These are phyloP conservation scores for Sicus ferrugineus DNA, from an alignment of 2,888 invertebrate species.

Conservation along the genomic window DNA sequence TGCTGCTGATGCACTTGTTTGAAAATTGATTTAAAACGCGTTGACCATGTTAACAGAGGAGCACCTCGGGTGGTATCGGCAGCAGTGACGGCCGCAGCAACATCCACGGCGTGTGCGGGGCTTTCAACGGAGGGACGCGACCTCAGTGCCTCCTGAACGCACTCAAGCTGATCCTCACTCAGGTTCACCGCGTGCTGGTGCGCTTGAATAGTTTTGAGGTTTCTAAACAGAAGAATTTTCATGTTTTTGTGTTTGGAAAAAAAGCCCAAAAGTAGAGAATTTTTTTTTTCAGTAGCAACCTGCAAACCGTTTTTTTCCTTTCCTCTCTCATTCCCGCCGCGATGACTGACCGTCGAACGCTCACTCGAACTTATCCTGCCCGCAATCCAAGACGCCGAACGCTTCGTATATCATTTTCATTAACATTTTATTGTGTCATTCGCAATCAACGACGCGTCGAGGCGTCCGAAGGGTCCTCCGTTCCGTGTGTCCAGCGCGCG, in stretches of 20 bases:
- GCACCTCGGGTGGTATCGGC: constrained; percentile 52
- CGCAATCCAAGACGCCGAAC: not conserved
- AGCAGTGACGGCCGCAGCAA: too few relatives aligned
- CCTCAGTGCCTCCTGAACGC: not conserved
- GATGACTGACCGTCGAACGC: not conserved
- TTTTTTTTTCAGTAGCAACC: too few relatives aligned
- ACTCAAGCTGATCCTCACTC: too few relatives aligned
- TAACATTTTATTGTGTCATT: constrained; percentile 34
- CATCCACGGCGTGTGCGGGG: too few relatives aligned
- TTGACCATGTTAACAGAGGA: constrained; percentile 42
- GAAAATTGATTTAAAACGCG: constrained; percentile 53
- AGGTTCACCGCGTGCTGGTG: not conserved
- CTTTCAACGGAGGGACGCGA: too few relatives aligned
- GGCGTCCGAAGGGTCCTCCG: not conserved
- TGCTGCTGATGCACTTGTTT: constrained; percentile 55
- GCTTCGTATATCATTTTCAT: constrained; percentile 32
- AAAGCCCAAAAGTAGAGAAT: too few relatives aligned
- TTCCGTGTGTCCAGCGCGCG: not conserved
- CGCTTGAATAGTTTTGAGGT: not conserved
- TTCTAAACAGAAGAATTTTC: too few relatives aligned
- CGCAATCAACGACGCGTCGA: constrained; percentile 28
- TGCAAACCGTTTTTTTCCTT: not conserved
- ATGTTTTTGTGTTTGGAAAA: too few relatives aligned
- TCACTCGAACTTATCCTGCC: constrained; percentile 2
- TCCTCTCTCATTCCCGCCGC: not conserved